Evolutionary conservation across 2,888 invertebrate species (phyloP).

Genomic region (Heteromurus nitidus): DNA sequence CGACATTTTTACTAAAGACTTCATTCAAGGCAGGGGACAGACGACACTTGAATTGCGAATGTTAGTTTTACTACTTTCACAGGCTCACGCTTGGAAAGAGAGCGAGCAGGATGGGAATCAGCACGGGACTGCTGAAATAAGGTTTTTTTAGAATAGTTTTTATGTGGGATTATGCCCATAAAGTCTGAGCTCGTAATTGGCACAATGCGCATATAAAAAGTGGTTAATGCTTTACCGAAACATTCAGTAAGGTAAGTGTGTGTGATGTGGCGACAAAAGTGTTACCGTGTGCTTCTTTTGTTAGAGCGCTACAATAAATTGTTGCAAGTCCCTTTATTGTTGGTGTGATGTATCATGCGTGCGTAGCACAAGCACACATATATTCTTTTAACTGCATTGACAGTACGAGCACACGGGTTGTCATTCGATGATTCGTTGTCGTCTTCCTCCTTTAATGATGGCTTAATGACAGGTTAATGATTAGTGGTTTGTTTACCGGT

Average conservation of each 20-base stretch:
- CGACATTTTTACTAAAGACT: too few relatives aligned
- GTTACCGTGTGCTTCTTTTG: constrained; percentile 11
- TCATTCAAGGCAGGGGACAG: too few relatives aligned
- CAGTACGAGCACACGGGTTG: background rate
- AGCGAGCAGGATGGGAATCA: constrained; percentile 11
- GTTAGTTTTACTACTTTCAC: too few relatives aligned
- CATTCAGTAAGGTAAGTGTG: background rate
- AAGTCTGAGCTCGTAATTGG: background rate
- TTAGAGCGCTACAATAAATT: background rate
- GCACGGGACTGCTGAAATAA: background rate
- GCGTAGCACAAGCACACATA: too few relatives aligned
- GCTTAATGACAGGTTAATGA: constrained; percentile 47
- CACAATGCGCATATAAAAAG: background rate
- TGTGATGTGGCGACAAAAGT: constrained; percentile 7
- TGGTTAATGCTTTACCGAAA: too few relatives aligned
- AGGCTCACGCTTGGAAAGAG: too few relatives aligned
- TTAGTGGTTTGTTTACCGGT: constrained; percentile 25
- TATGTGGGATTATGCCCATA: background rate
- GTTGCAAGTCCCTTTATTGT: too few relatives aligned
- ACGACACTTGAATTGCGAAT: too few relatives aligned
- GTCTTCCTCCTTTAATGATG: constrained; percentile 44
- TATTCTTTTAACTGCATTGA: background rate
- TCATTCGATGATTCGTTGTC: constrained; percentile 13
- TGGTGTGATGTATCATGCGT: too few relatives aligned
- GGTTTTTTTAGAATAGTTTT: background rate